Base-by-base conservation (phyloP, 2,888 invertebrate genomes). In the Caenorhabditis macrosperma region DNA sequence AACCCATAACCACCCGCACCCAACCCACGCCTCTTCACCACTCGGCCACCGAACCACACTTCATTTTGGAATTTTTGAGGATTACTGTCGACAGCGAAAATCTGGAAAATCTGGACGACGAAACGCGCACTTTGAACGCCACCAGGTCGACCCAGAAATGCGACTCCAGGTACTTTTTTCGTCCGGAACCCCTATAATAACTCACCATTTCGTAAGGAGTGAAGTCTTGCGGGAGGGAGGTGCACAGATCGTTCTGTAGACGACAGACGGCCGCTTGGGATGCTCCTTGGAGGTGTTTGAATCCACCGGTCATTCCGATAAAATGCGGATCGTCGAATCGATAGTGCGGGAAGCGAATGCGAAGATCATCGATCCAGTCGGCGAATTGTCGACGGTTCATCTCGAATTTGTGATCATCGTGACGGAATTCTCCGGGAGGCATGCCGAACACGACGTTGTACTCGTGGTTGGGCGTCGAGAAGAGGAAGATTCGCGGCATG, bases 351-450 rank as follows among this genome's bases (percentile, higher is more conserved):
- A 57, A 67, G 22, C 41, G 28, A 26, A 38, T 26, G 10, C 46
- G 22, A 4, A 78, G 57, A 10, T 63, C 68, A 7, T 54, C 50
- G 54, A 67, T 91, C 91, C 91, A 92, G 1, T 81, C 46, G 26
- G 87, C 80, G 77, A 92, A 92, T 82, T 92, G 85, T 24, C 79
- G 33, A 71, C 90, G 75, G 5, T 87, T 91, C 91, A 91, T 91
- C 82, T 92, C 92, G 89, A 91, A 92, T 84, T 91, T 91, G 82
- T 92, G 92, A 81, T 92, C 92, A 83, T 88, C 89, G 79, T 92
- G 91, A 22, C 92, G 79, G 61, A 91, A 90, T 22, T 89, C 88
- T n/a, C 86, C 80, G 4, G 77, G 69, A n/a, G 59, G 33, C 63
- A 75, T 54, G 24, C 78, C 71, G 44, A 80, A 80, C 24, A 76